phyloP scores from a whole-genome alignment of 1,140 invertebrate genomes.

The Rhizoglyphus robini region DNA sequence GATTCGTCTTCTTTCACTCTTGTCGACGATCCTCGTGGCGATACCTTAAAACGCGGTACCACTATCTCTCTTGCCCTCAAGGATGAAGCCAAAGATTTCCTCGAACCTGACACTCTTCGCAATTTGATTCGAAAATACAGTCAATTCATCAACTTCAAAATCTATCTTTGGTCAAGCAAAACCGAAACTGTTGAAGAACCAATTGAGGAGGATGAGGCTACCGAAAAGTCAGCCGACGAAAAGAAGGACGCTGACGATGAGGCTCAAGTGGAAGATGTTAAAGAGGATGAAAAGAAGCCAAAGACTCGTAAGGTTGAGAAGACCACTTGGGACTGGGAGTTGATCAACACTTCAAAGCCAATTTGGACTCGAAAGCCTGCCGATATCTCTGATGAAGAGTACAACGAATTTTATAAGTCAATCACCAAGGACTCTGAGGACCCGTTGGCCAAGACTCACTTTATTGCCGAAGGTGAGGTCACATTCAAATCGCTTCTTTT shows the following conservation, averaged over 20 bases:
- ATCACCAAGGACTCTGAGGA: constrained; percentile 98
- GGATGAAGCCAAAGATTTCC: constrained; percentile 88
- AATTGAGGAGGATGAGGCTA: constrained; percentile 46
- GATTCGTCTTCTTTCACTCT: constrained; percentile 77
- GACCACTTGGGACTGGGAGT: constrained; percentile 95
- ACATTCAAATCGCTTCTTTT: constrained; percentile 93
- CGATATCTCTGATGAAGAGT: constrained; percentile 93
- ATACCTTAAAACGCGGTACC: constrained; percentile 77
- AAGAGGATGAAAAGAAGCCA: constrained; percentile 48
- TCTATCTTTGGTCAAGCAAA: constrained; percentile 89
- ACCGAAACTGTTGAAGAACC: constrained; percentile 73
- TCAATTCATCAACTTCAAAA: constrained; percentile 99
- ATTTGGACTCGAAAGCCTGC: constrained; percentile 96
- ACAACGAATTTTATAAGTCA: constrained; percentile 98
- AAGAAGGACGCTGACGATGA: constrained; percentile 39
- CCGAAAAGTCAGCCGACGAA: constrained; percentile 44
- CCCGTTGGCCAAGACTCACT: constrained; percentile 94
- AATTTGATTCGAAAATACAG: constrained; percentile 92
- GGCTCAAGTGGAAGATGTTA: constrained; percentile 48
- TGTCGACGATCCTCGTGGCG: constrained; percentile 79
- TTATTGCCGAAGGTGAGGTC: constrained; percentile 93
- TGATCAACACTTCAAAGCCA: constrained; percentile 86
- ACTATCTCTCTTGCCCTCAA: constrained; percentile 74
- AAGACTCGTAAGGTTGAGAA: constrained; percentile 90
- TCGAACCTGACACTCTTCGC: constrained; percentile 79